Conservation (phyloP, 1,140 invertebrate species). For the Doryteuthis pealeii region DNA sequence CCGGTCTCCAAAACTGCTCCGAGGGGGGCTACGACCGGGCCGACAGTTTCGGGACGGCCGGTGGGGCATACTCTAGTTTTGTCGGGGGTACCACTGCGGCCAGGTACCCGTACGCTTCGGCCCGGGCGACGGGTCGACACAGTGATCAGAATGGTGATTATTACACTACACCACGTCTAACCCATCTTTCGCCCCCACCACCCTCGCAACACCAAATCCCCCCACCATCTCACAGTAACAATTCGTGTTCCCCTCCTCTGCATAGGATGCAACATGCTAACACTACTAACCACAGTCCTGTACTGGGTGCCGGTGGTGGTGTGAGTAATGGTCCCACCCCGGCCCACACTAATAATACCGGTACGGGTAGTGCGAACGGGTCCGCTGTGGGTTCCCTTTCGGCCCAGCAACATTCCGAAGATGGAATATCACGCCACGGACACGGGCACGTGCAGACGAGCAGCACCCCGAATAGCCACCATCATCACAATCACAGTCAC, state of each 20-base stretch:
- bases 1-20: slow-evolving; percentile 45
- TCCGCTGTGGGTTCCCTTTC: too few species aligned
- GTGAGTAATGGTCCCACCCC: too few species aligned
- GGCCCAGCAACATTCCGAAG: neutral
- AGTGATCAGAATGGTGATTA: slow-evolving; percentile 45
- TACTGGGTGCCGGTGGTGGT: too few species aligned
- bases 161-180: slow-evolving; percentile 42
- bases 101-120: slow-evolving; percentile 39
- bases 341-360: too few species aligned
- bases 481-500: neutral
- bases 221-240: slow-evolving; percentile 12
- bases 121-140: slow-evolving; percentile 36
- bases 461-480: neutral
- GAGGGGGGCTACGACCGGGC: slow-evolving; percentile 43
- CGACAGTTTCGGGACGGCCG: slow-evolving; percentile 40
- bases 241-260: neutral
- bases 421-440: neutral
- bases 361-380: too few species aligned
- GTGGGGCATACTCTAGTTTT: slow-evolving; percentile 42
- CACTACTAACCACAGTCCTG: too few species aligned
- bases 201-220: slow-evolving; percentile 35
- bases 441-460: neutral
- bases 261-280: slow-evolving; percentile 2
- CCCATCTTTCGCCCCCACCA: slow-evolving; percentile 42
- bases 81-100: slow-evolving; percentile 21